Evolutionary conservation across 1,140 invertebrate species (phyloP).

Genomic region (Episyrphus balteatus): DNA sequence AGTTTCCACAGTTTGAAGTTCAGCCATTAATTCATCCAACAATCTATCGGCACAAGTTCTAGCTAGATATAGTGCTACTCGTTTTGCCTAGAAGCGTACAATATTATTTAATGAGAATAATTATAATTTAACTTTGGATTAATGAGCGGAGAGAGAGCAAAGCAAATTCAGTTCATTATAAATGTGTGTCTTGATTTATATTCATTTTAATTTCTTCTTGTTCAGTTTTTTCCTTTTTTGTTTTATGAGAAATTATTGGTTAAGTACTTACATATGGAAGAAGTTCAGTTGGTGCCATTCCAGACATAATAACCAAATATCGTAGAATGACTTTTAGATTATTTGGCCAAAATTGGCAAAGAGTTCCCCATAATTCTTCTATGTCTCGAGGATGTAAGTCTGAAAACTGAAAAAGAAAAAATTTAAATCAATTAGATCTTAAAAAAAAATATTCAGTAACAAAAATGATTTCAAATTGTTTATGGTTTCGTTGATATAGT

Average conservation of each 20-base stretch:
- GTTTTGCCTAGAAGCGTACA: conserved; percentile 75
- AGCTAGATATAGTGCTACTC: conserved; percentile 86
- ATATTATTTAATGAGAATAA: not conserved
- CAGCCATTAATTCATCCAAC: conserved; percentile 92
- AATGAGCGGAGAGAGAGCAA: not conserved
- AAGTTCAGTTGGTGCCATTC: conserved; percentile 87
- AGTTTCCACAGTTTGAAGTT: conserved; percentile 92
- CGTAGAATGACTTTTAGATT: conserved; percentile 95
- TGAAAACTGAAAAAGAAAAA: conserved; percentile 57
- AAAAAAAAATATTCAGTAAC: not conserved
- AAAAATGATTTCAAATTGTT: too few species aligned
- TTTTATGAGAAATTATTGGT: not conserved
- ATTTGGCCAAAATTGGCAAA: conserved; percentile 92
- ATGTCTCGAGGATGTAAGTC: conserved; percentile 92
- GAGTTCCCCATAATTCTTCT: conserved; percentile 88
- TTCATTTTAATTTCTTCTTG: too few species aligned
- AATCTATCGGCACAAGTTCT: conserved; percentile 80
- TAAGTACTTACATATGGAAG: conserved; percentile 65
- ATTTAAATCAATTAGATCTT: not conserved
- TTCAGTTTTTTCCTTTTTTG: too few species aligned
- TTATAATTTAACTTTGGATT: not conserved
- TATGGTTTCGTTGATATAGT: too few species aligned
- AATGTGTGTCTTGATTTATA: too few species aligned
- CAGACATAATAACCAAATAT: conserved; percentile 94
- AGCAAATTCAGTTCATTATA: not conserved